Evolutionary conservation across 2,888 invertebrate species (phyloP).

Genomic region (Drosophila birchii): DNA sequence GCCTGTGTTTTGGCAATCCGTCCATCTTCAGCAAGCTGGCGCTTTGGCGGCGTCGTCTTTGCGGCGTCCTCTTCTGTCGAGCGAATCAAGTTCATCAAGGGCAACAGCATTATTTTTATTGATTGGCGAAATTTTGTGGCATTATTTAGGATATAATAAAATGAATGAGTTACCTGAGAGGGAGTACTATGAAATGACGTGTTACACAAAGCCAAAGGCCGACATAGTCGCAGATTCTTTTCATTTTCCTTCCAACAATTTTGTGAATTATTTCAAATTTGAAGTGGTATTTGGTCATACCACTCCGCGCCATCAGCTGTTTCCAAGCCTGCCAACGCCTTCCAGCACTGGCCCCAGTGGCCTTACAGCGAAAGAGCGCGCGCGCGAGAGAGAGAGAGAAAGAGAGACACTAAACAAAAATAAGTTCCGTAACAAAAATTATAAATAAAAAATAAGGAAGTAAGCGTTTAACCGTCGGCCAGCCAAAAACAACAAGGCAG

Average conservation of each 20-base stretch:
- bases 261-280: not conserved
- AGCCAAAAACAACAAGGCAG: slow-evolving; percentile 44
- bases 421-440: slow-evolving; percentile 71
- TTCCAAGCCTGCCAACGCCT: not conserved
- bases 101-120: slow-evolving; percentile 69
- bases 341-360: slow-evolving; percentile 19
- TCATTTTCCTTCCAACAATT: not conserved
- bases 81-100: slow-evolving; percentile 30
- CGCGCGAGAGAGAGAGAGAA: slow-evolving; percentile 42
- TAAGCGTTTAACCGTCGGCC: slow-evolving; percentile 49
- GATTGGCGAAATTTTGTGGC: slow-evolving; percentile 53
- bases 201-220: not conserved
- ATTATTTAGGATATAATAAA: slow-evolving; percentile 35
- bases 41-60: slow-evolving; percentile 49
- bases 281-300: not conserved
- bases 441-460: slow-evolving; percentile 68
- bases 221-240: too few relatives aligned
- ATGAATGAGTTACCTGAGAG: not conserved
- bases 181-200: not conserved
- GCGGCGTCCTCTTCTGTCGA: slow-evolving; percentile 18
- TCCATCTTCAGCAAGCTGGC: slow-evolving; percentile 57
- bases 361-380: slow-evolving; percentile 30
- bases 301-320: slow-evolving; percentile 22
- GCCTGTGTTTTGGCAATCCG: slow-evolving; percentile 51
- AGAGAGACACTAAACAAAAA: slow-evolving; percentile 55